A percentile compares a stretch with the other conserved stretches of the same genome.
phyloP scores from a whole-genome alignment of 2,888 invertebrate genomes.

The Timema podura region DNA sequence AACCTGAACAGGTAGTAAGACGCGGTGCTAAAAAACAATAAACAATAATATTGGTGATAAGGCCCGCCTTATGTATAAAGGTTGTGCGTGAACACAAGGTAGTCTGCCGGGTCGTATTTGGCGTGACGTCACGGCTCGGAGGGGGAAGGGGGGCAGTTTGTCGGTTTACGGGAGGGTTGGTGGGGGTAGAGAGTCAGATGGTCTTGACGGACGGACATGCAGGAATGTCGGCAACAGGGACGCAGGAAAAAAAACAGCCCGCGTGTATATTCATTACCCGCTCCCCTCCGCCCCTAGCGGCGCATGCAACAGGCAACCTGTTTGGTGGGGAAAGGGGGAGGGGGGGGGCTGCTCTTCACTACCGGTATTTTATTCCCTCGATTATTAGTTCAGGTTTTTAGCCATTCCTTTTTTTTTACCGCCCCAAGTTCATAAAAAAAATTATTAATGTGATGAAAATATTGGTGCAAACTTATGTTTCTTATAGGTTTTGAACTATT shows the following conservation, averaged over 20 bases:
- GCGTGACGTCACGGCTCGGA: neutral
- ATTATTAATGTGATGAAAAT: no score
- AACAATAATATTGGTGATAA: no score
- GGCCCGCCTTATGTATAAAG: no score
- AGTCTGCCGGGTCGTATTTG: neutral
- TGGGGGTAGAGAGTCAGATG: neutral
- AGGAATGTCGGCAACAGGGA: conserved; percentile 13
- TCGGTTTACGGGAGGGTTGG: neutral
- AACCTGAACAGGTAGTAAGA: neutral
- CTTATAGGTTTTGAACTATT: no score
- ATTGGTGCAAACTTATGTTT: no score
- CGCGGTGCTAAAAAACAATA: neutral
- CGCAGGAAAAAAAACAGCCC: conserved; percentile 7
- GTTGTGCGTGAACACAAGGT: no score
- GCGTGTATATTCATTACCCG: conserved; percentile 14
- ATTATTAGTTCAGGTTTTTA: no score
- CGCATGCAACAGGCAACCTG: conserved; percentile 16
- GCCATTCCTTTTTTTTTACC: no score
- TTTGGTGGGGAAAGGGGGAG: neutral
- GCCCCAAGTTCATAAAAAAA: no score
- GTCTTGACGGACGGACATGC: conserved; percentile 13
- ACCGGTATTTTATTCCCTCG: no score
- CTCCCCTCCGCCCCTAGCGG: neutral
- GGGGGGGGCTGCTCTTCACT: no score
- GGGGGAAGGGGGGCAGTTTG: neutral